Conservation (phyloP, 2,888 invertebrate genomes). For the Phengaris arion region DNA sequence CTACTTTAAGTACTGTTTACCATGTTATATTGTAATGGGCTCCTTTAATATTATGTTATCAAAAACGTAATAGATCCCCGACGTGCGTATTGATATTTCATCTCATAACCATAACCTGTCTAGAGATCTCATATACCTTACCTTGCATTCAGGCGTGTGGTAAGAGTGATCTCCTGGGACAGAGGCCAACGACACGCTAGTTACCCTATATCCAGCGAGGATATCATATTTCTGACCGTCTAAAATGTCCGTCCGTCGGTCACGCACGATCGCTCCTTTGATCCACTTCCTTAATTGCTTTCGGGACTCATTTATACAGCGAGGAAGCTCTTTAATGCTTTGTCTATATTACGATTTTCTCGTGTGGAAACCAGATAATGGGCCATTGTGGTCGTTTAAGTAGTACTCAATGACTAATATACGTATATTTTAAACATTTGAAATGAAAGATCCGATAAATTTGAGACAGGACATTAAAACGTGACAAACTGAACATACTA, state of each 20-base stretch:
- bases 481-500: too few species aligned
- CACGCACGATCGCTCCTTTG: conserved; percentile 41
- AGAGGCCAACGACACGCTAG: conserved; percentile 24
- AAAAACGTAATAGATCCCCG: not conserved
- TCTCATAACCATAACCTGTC: conserved; percentile 15
- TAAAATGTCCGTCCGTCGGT: conserved; percentile 29
- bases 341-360: conserved; percentile 28
- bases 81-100: conserved; percentile 10
- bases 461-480: too few species aligned
- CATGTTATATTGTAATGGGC: not conserved
- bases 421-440: not conserved
- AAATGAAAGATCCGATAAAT: too few species aligned
- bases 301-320: conserved; percentile 26
- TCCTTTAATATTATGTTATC: conserved; percentile 2
- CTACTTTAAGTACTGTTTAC: too few species aligned
- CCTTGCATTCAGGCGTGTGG: conserved; percentile 21
- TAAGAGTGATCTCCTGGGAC: conserved; percentile 21
- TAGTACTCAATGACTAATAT: not conserved
- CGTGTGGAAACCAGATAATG: conserved; percentile 13
- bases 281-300: conserved; percentile 40
- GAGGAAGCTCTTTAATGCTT: conserved; percentile 12
- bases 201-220: conserved; percentile 22
- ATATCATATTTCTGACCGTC: conserved; percentile 25
- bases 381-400: not conserved
- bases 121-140: not conserved